Evolutionary conservation across 1,140 invertebrate species (phyloP).

Genomic region (Epicauta chinensis): DNA sequence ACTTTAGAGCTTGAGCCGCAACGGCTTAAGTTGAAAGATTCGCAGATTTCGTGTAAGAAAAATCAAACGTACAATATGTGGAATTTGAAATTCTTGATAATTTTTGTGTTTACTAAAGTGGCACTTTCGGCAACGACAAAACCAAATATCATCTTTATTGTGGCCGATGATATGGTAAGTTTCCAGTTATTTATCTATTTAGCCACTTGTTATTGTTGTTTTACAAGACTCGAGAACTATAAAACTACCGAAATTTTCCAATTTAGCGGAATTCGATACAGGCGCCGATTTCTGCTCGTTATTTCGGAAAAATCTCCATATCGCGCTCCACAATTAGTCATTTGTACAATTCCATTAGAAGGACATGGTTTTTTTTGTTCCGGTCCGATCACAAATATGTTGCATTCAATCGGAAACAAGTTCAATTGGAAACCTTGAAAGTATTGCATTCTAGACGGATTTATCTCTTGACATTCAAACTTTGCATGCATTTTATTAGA

Average conservation of each 20-base stretch:
- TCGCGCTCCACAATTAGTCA: not conserved
- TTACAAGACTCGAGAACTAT: too few species aligned
- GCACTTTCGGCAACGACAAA: constrained; percentile 18
- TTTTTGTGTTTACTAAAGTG: too few species aligned
- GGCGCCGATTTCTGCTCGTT: too few species aligned
- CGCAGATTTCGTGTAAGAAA: too few species aligned
- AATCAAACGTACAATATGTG: too few species aligned
- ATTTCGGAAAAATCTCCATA: too few species aligned
- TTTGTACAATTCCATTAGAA: not conserved
- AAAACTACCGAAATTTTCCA: too few species aligned
- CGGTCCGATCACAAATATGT: not conserved
- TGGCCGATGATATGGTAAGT: constrained; percentile 57
- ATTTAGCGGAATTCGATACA: too few species aligned
- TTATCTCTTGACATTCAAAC: constrained; percentile 8
- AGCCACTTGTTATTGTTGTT: not conserved
- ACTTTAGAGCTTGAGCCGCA: too few species aligned
- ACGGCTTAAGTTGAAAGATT: too few species aligned
- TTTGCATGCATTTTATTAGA: not conserved
- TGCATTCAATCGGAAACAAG: constrained; percentile 3
- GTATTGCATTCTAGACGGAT: not conserved
- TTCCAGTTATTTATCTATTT: not conserved
- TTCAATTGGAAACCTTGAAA: constrained; percentile 13
- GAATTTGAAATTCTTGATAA: too few species aligned
- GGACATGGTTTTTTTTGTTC: too few species aligned
- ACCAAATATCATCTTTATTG: constrained; percentile 55